These are phyloP conservation scores for Apodemia mormo DNA, from an alignment of 2,888 invertebrate species.

Conservation along the genomic window DNA sequence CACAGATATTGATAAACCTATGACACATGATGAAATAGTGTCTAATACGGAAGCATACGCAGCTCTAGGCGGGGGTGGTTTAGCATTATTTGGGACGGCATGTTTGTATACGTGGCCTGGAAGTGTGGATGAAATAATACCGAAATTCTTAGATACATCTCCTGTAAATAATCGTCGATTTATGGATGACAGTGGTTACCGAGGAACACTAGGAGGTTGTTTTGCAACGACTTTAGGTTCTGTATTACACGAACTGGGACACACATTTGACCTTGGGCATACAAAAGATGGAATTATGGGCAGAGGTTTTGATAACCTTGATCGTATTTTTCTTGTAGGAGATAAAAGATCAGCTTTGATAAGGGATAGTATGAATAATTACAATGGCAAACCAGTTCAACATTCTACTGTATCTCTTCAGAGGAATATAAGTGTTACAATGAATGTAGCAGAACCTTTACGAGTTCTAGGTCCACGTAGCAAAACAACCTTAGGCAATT, in stretches of 20 bases:
- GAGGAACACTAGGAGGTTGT: constrained; percentile 92
- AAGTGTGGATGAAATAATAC: constrained; percentile 84
- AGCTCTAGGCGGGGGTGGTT: constrained; percentile 95
- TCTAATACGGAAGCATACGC: constrained; percentile 89
- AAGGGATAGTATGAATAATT: constrained; percentile 82
- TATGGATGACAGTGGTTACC: constrained; percentile 96
- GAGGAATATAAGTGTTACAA: constrained; percentile 83
- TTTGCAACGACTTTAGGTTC: constrained; percentile 95
- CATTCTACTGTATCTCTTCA: constrained; percentile 83
- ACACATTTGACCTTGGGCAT: constrained; percentile 96
- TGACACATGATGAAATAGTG: constrained; percentile 86
- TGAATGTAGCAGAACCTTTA: constrained; percentile 81
- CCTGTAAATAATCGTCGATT: constrained; percentile 86
- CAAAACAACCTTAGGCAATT: constrained; percentile 76
- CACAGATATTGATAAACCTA: constrained; percentile 80
- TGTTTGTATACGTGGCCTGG: constrained; percentile 96
- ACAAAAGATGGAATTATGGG: constrained; percentile 96
- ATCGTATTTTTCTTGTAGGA: constrained; percentile 87
- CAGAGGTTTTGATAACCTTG: constrained; percentile 91
- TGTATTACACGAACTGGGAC: constrained; percentile 95
- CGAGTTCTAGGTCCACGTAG: constrained; percentile 76
- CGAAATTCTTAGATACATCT: constrained; percentile 73
- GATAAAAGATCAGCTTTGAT: constrained; percentile 69
- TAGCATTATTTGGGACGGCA: constrained; percentile 94
- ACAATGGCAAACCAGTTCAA: constrained; percentile 82